These are phyloP conservation scores for Drosophila ohnishii DNA, from an alignment of 1,140 invertebrate genomes.

Conservation along the genomic window DNA sequence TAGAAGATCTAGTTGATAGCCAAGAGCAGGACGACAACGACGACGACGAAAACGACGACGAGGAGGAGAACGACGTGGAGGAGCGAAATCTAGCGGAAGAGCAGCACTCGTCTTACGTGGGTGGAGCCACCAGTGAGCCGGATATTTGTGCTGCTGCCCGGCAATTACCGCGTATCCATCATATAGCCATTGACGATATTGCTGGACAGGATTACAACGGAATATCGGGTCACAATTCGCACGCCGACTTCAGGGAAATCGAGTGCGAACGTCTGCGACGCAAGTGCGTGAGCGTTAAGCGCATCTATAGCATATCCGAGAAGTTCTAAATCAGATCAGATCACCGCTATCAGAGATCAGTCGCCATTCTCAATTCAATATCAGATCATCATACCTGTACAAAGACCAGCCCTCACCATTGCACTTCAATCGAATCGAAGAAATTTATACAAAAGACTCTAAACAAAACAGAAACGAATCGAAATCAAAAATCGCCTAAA, in stretches of 20 bases:
- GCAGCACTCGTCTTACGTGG: slow-evolving; percentile 22
- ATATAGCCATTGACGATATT: slow-evolving; percentile 70
- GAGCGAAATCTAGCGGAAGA: neutral
- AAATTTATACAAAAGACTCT: slow-evolving; percentile 19
- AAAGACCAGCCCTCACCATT: slow-evolving; percentile 40
- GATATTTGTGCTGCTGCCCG: slow-evolving; percentile 61
- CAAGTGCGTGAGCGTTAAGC: slow-evolving; percentile 82
- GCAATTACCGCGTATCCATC: slow-evolving; percentile 64
- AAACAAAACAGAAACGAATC: slow-evolving; percentile 6
- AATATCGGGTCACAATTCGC: slow-evolving; percentile 46
- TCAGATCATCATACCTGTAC: slow-evolving; percentile 33
- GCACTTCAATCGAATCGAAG: slow-evolving; percentile 27
- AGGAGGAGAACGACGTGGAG: slow-evolving; percentile 7
- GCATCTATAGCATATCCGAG: slow-evolving; percentile 83
- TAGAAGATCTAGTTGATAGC: slow-evolving; percentile 28
- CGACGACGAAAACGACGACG: slow-evolving; percentile 26
- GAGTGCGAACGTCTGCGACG: slow-evolving; percentile 80
- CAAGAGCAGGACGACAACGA: slow-evolving; percentile 44
- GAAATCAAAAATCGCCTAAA: slow-evolving; percentile 43
- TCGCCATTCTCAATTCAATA: slow-evolving; percentile 36
- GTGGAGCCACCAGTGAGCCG: slow-evolving; percentile 62
- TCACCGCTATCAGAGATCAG: slow-evolving; percentile 6
- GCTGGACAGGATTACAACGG: slow-evolving; percentile 36
- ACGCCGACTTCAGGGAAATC: slow-evolving; percentile 80
- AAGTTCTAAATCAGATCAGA: slow-evolving; percentile 73